A percentile compares a stretch with the other conserved stretches of the same genome.
Conservation (phyloP, 2,888 invertebrate species). For the Eulithis testata region DNA sequence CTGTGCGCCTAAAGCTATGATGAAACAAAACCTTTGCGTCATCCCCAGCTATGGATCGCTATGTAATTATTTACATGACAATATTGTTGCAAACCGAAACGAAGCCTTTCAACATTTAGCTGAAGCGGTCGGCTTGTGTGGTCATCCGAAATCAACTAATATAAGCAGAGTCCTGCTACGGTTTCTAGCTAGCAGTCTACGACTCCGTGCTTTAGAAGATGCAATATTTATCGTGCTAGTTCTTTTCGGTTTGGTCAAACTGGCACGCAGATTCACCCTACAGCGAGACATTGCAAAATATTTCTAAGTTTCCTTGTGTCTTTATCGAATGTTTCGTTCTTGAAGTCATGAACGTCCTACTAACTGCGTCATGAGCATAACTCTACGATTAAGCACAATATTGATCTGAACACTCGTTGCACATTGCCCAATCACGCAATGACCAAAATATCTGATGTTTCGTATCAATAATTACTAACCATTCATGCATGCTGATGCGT, state of each 20-base stretch:
- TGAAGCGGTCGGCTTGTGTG: too few relatives aligned
- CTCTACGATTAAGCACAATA: slow-evolving; percentile 16
- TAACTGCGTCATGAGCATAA: too few relatives aligned
- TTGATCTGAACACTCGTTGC: slow-evolving; percentile 13
- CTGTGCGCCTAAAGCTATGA: slow-evolving; percentile 71
- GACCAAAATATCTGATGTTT: slow-evolving; percentile 39
- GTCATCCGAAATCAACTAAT: not conserved
- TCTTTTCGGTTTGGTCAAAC: too few relatives aligned
- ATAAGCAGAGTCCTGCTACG: not conserved
- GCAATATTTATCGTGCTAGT: too few relatives aligned
- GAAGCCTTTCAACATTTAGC: slow-evolving; percentile 46
- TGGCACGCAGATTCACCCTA: too few relatives aligned
- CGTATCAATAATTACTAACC: slow-evolving; percentile 58
- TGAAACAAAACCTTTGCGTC: slow-evolving; percentile 81
- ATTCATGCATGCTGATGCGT: slow-evolving; percentile 59
- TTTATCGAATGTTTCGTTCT: too few relatives aligned
- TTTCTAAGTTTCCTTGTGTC: too few relatives aligned
- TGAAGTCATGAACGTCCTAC: too few relatives aligned
- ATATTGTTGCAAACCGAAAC: slow-evolving; percentile 63
- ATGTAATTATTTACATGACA: slow-evolving; percentile 80
- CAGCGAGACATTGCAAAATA: too few relatives aligned
- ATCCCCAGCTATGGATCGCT: slow-evolving; percentile 71
- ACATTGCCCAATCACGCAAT: slow-evolving; percentile 16
- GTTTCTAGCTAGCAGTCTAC: too few relatives aligned
- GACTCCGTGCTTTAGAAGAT: too few relatives aligned